Base-by-base conservation (phyloP, 1,140 invertebrate species). In the Caerostris extrusa region DNA sequence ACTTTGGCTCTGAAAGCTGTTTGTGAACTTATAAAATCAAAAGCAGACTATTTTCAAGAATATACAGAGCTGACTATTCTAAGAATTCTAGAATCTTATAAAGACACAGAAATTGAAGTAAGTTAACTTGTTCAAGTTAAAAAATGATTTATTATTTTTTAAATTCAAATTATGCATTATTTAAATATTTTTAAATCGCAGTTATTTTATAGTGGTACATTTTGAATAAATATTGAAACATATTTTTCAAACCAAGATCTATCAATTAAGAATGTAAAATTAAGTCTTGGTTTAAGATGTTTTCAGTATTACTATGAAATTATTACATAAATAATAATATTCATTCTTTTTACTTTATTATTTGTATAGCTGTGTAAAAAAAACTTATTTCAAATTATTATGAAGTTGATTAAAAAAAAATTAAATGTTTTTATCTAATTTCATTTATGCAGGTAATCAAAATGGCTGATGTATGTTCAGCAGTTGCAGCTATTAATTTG, bases 61-160 rank as follows among this genome's bases (percentile, higher is more conserved):
- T 99, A 98, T 96, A 97, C 98, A 50, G 98, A 99, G 96, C 96
- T 99, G 8, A 97, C 99, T 34, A 97, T 99, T 86, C 96, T 99
- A 50, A 98, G 98, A 96, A 97, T 99, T 19, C 97, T 99, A 93
- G 97, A 98, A 95, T 97, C 98, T 94, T 98, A 99, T 96, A 97
- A 97, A 95, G 97, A 97, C 95, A 96, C 82, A 85, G 97, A 97
- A 95, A 97, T 97, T 96, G 98, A 98, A 96, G 97, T 98, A 90
- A 88, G 95, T 95, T 12, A 57, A 53, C 64, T 64, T 55, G 53
- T 6, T 10, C 6, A 64, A 64, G 12, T 12, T 64, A 64, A 61
- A 61, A 61, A 61, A 34, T 34, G 34, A 34, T 61, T 61, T 61
- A 64, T 17, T 34, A 64, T 64, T 64, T 64, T 17, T 64, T 64